phyloP scores from a whole-genome alignment of 2,797 vertebrate genomes.

The Dallia pectoralis region DNA sequence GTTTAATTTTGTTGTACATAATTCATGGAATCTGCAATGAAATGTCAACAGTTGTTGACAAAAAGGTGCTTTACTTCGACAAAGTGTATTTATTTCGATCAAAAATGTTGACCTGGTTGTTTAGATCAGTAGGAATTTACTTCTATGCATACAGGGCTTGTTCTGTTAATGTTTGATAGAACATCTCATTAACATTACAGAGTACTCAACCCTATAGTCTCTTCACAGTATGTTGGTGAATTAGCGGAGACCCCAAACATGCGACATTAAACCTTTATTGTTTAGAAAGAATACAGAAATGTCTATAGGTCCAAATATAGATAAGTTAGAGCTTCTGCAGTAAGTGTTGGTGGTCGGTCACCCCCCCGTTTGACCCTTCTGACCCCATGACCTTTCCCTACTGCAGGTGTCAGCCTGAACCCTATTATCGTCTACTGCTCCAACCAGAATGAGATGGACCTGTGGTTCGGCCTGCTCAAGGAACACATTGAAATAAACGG shows the following conservation, averaged over 20 bases:
- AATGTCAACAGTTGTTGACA: slow-evolving; percentile 8
- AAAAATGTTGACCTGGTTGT: no score
- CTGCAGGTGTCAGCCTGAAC: slow-evolving; percentile 86
- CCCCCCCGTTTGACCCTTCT: slow-evolving; percentile 30
- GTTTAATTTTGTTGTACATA: no score
- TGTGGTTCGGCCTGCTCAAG: slow-evolving; percentile 89
- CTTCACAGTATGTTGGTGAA: not conserved
- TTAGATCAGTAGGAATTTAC: no score
- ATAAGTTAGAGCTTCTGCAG: not conserved
- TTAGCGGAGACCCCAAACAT: not conserved
- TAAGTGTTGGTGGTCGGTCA: slow-evolving; percentile 5
- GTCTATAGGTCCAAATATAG: not conserved
- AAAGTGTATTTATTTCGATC: not conserved
- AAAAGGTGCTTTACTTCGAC: no score
- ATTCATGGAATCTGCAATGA: no score
- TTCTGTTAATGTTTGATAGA: slow-evolving; percentile 30
- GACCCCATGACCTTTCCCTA: slow-evolving; percentile 46
- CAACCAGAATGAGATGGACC: slow-evolving; percentile 80
- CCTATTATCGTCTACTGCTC: slow-evolving; percentile 88
- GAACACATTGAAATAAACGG: slow-evolving; percentile 86
- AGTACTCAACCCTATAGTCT: not conserved
- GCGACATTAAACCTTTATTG: not conserved
- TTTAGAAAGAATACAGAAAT: not conserved
- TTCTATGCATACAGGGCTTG: slow-evolving; percentile 4
- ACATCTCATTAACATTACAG: slow-evolving; percentile 23